phyloP scores from a whole-genome alignment of 1,140 invertebrate species.

The Papilio aristodemus region DNA sequence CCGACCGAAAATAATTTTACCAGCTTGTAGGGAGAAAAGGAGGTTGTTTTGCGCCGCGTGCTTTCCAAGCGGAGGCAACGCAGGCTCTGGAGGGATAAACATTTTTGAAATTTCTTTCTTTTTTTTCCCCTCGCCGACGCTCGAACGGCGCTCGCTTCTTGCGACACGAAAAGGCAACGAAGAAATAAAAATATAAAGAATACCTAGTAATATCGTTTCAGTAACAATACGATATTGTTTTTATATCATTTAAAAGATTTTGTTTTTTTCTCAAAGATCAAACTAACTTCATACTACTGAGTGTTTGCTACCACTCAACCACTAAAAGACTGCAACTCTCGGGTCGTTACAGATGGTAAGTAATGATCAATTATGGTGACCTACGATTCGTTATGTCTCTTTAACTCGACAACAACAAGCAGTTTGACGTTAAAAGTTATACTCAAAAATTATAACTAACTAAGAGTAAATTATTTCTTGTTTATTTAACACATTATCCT shows the following conservation, averaged over 20 bases:
- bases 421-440: no score
- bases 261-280: no score
- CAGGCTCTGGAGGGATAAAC: constrained; percentile 21
- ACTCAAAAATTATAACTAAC: no score
- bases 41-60: constrained; percentile 25
- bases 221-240: neutral
- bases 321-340: no score
- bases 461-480: no score
- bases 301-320: no score
- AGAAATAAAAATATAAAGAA: constrained; percentile 6
- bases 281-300: no score
- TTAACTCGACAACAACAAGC: no score
- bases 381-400: no score
- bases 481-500: no score
- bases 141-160: neutral
- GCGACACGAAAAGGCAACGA: constrained; percentile 1
- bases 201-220: neutral
- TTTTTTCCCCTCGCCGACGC: constrained; percentile 1
- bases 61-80: constrained; percentile 14
- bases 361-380: no score
- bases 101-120: constrained; percentile 16
- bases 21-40: constrained; percentile 37
- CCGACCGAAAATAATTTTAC: constrained; percentile 58
- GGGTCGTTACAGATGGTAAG: no score
- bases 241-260: neutral